Evolutionary conservation across 2,888 invertebrate species (phyloP).

Genomic region (Apodemia zela): DNA sequence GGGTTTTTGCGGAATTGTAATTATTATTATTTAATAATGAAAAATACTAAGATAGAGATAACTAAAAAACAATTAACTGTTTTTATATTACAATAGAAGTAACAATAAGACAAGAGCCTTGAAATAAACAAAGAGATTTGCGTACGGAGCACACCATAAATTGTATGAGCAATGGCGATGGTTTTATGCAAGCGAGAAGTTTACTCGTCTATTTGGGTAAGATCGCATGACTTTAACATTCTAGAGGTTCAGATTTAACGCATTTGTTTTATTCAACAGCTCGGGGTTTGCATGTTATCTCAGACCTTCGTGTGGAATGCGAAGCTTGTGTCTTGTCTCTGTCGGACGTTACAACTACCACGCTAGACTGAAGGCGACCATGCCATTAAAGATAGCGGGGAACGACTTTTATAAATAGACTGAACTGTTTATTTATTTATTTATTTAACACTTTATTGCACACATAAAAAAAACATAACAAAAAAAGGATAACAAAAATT

Average conservation of each 20-base stretch:
- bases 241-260: slow-evolving; percentile 29
- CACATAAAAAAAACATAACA: too few relatives aligned
- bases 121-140: slow-evolving; percentile 10
- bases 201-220: slow-evolving; percentile 22
- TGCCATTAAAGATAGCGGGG: slow-evolving; percentile 21
- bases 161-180: slow-evolving; percentile 17
- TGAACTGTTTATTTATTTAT: too few relatives aligned
- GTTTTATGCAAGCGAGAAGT: slow-evolving; percentile 20
- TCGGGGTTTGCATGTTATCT: slow-evolving; percentile 37
- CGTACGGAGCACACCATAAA: slow-evolving; percentile 21
- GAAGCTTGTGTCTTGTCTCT: slow-evolving; percentile 33
- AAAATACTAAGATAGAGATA: too few relatives aligned
- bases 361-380: slow-evolving; percentile 24
- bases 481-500: too few relatives aligned
- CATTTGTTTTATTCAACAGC: slow-evolving; percentile 33
- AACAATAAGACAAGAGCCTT: not conserved
- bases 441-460: too few relatives aligned
- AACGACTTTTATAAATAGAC: slow-evolving; percentile 30
- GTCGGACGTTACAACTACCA: slow-evolving; percentile 25
- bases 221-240: slow-evolving; percentile 29
- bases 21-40: too few relatives aligned
- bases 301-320: slow-evolving; percentile 40
- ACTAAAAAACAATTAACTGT: not conserved
- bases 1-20: too few relatives aligned
- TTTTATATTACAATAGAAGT: not conserved